These are phyloP conservation scores for Gyrodactylus bullatarudis DNA, from an alignment of 1,140 invertebrate species.

Conservation along the genomic window DNA sequence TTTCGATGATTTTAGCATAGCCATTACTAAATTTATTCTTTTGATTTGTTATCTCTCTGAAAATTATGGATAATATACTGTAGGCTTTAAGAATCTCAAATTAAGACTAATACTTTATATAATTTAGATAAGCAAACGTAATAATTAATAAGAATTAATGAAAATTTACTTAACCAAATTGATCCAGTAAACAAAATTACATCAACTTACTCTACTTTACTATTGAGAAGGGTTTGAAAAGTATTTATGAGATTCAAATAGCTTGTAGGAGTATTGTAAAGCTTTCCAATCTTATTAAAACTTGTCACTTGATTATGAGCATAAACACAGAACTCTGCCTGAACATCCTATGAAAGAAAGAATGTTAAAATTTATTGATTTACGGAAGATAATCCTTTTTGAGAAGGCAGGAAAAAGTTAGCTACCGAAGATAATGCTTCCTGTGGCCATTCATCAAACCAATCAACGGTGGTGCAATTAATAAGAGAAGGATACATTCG, in stretches of 20 bases:
- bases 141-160: no score
- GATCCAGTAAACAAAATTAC: no score
- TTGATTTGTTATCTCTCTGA: slow-evolving; percentile 15
- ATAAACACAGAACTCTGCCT: not conserved
- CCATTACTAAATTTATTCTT: slow-evolving; percentile 19
- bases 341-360: no score
- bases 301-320: not conserved
- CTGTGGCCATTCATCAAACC: slow-evolving; percentile 27
- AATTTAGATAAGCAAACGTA: no score
- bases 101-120: no score
- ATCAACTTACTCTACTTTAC: no score
- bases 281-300: not conserved
- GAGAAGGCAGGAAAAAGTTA: slow-evolving; percentile 16
- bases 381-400: no score
- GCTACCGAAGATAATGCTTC: slow-evolving; percentile 27
- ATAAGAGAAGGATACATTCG: slow-evolving; percentile 23
- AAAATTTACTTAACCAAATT: no score
- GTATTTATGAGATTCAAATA: not conserved
- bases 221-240: no score
- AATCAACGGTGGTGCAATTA: slow-evolving; percentile 23
- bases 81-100: no score
- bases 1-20: slow-evolving; percentile 18
- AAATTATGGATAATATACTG: no score
- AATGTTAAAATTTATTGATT: no score
- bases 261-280: not conserved